Base-by-base conservation (phyloP, 92 coral and sea anemone species). In the Parazoanthus atlanticus region DNA sequence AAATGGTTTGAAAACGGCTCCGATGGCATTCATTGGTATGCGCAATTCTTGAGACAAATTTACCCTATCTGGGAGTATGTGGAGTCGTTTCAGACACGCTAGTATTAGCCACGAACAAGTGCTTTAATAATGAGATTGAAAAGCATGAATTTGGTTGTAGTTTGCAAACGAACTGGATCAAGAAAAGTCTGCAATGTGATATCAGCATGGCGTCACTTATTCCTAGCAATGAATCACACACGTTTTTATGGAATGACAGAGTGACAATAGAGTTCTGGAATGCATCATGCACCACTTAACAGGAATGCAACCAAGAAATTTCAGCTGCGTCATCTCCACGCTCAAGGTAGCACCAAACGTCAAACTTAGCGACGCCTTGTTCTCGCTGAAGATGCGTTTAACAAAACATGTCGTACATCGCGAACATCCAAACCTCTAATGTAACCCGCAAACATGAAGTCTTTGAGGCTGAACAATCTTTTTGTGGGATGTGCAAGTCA, bases 11-110 rank as follows among this genome's bases (percentile, higher is more conserved):
- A 85, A n/a, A 43, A n/a, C 46, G 29, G 41, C 23, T 81, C 85
- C 33, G 88, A 91, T 21, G 98, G 98, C 34, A 83, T 97, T 21
- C 99, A 96, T 26, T 95, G 98, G 99, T 97, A 97, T 78, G 98
- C 99, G 12, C 74, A 86, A 52, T 19, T 86, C 16, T 73, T 92
- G 56, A 29, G 36, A 46, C 30, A 30, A 69, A 84, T 70, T 29
- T 84, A 84, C 33, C 87, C 87, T 40, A 47, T 84, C 28, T 84
- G 87, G 87, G 65, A 38, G 40, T 84, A 84, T 16, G 65, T 4
- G 38, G 67, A 71, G 87, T 70, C 46, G 65, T 84, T 84, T 41
- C 74, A 70, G 56, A 72, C 78, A 2, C 56, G 56, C 33, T 69
- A 21, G 43, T 34, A 32, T 17, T 26, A 71, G 66, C 74, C 78